These are phyloP conservation scores for Macropis europaea DNA, from an alignment of 2,888 invertebrate genomes.

Conservation along the genomic window DNA sequence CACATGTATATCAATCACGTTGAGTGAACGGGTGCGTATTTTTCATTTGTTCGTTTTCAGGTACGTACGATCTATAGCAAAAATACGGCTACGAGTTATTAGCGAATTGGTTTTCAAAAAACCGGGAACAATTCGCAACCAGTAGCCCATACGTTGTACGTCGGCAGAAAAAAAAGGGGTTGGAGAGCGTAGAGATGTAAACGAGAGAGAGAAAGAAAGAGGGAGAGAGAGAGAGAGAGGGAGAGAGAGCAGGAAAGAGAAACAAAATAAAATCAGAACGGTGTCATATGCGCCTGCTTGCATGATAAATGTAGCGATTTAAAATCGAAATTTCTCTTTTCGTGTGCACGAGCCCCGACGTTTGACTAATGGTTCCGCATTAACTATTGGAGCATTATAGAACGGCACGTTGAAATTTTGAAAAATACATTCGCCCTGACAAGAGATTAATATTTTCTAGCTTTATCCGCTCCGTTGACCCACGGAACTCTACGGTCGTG, in stretches of 20 bases:
- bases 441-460: slow-evolving; percentile 77
- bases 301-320: slow-evolving; percentile 80
- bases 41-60: neutral
- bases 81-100: slow-evolving; percentile 46
- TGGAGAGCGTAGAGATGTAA: neutral
- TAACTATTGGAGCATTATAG: slow-evolving; percentile 79
- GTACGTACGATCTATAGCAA: neutral
- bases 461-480: slow-evolving; percentile 66
- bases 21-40: neutral
- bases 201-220: slow-evolving; percentile 7
- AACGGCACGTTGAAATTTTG: slow-evolving; percentile 76
- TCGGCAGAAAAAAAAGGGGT: neutral
- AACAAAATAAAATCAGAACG: slow-evolving; percentile 79
- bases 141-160: slow-evolving; percentile 46
- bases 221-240: slow-evolving; percentile 62
- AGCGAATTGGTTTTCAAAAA: slow-evolving; percentile 50
- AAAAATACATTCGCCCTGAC: slow-evolving; percentile 77
- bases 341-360: slow-evolving; percentile 77
- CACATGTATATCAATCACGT: neutral
- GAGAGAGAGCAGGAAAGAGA: slow-evolving; percentile 64
- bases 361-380: slow-evolving; percentile 80
- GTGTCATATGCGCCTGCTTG: slow-evolving; percentile 80
- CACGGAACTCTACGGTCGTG: slow-evolving; percentile 23
- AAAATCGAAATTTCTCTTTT: slow-evolving; percentile 80
- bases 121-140: slow-evolving; percentile 52